Conservation (phyloP, 2,113 vertebrate species). For the Actenoides lindsayi region DNA sequence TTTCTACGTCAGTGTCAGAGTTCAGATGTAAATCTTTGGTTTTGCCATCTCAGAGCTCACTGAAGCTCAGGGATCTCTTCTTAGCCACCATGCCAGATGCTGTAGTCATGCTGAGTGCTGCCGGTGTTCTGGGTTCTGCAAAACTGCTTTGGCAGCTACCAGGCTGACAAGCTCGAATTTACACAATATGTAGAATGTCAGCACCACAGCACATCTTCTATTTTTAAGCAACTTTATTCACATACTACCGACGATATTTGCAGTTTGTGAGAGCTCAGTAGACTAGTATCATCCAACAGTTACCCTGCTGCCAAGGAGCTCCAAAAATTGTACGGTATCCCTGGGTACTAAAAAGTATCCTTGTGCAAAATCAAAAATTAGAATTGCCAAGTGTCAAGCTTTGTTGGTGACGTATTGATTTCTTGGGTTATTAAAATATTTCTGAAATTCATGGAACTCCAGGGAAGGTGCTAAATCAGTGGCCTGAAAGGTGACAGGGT, state of each 20-base stretch:
- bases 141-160: conserved; percentile 30
- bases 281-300: neutral
- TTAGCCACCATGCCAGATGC: neutral
- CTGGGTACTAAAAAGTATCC: neutral
- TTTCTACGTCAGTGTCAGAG: neutral
- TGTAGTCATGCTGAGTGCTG: neutral
- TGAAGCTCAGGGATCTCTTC: neutral
- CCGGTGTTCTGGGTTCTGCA: neutral
- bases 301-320: neutral
- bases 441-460: neutral
- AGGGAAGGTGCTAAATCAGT: neutral
- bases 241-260: conserved; percentile 8
- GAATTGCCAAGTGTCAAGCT: neutral
- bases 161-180: conserved; percentile 12
- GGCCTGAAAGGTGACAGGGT: neutral
- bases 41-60: neutral
- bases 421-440: neutral
- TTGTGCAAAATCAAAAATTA: neutral
- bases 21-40: neutral
- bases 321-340: neutral
- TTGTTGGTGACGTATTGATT: neutral
- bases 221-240: conserved; percentile 48
- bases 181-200: conserved; percentile 51
- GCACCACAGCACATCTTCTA: conserved; percentile 22
- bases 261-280: conserved; percentile 4